These are phyloP conservation scores for Seriola dumerili DNA, from an alignment of 2,113 vertebrate genomes.

Conservation along the genomic window DNA sequence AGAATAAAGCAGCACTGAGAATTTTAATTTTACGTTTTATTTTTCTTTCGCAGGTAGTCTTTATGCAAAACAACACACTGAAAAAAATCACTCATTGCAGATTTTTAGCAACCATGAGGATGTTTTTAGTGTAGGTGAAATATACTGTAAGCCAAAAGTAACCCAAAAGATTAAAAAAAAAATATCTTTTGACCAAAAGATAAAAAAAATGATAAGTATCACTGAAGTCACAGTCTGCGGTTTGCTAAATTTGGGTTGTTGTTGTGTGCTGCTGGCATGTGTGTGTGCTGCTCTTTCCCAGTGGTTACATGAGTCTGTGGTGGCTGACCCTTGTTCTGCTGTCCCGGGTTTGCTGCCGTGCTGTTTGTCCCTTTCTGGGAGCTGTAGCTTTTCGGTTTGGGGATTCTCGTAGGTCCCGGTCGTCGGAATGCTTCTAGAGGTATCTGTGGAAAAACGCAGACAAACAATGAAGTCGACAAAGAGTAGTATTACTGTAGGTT, in stretches of 20 bases:
- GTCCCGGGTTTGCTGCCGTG: slow-evolving; percentile 41
- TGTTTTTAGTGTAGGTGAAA: background rate
- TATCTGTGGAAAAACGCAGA: slow-evolving; percentile 82
- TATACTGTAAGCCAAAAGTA: background rate
- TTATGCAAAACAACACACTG: background rate
- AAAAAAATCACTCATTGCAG: background rate
- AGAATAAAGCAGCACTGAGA: background rate
- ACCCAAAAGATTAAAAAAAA: background rate
- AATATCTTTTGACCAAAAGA: background rate
- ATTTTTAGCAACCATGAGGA: background rate
- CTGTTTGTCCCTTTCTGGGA: slow-evolving; percentile 80
- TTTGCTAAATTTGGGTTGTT: slow-evolving; percentile 76
- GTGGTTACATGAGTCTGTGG: slow-evolving; percentile 6
- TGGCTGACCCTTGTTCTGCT: slow-evolving; percentile 48
- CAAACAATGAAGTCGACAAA: background rate
- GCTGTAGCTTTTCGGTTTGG: slow-evolving; percentile 88
- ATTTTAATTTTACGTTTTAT: background rate
- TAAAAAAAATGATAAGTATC: background rate
- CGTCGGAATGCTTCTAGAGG: slow-evolving; percentile 85
- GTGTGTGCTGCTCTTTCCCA: slow-evolving; percentile 48
- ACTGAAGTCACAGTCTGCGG: slow-evolving; percentile 63
- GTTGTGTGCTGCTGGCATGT: slow-evolving; percentile 36
- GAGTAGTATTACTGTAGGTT: background rate
- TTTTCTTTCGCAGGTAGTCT: background rate
- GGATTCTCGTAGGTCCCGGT: slow-evolving; percentile 89